Base-by-base conservation (phyloP, 2,888 invertebrate species). In the Lasioglossum malachurum region DNA sequence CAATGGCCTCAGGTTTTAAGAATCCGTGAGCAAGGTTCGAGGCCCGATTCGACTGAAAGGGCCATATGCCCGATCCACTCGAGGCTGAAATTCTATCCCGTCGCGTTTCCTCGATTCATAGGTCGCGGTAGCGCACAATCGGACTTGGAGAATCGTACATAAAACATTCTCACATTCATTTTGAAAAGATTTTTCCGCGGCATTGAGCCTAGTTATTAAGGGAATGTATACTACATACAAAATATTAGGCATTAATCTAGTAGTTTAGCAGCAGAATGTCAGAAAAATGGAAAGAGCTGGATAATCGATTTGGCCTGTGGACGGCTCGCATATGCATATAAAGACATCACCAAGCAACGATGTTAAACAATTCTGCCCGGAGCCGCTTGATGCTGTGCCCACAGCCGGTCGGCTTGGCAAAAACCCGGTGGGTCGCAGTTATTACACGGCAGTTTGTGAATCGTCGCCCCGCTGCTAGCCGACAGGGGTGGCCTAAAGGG, bases 361-460 rank as follows among this genome's bases (percentile, higher is more conserved):
- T 23, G 23, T 23, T 53, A 53, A 53, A 53, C 53, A 53, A 53
- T 53, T 53, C 53, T n/a, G 23, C 19, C 23, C 23, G 53, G 53
- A 2, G 53, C 23, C 8, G 53, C 3, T 7, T n/a, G 53, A 53
- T 23, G 53, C 23, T 10, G 49, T 16, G 31, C 67, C 35, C 10
- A 4, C 77, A 74, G 69, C 73, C 75, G 85, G 69, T 67, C 72
- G 85, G 57, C 79, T 85, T 73, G n/a, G 73, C 46, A 60, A 75
- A 60, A 76, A 60, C 44, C 49, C 44, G 72, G 57, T n/a, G 75
- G 46, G 80, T 83, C 74, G 53, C 23, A 23, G 89, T 82, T 87
- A 91, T 91, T 92, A 90, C 90, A 85, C 84, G 89, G 78, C 78
- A 87, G 90, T 91, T 91, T 91, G 88, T 80, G 87, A 92, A 90